These are phyloP conservation scores for Busseola fusca DNA, from an alignment of 2,888 invertebrate species.

Conservation along the genomic window DNA sequence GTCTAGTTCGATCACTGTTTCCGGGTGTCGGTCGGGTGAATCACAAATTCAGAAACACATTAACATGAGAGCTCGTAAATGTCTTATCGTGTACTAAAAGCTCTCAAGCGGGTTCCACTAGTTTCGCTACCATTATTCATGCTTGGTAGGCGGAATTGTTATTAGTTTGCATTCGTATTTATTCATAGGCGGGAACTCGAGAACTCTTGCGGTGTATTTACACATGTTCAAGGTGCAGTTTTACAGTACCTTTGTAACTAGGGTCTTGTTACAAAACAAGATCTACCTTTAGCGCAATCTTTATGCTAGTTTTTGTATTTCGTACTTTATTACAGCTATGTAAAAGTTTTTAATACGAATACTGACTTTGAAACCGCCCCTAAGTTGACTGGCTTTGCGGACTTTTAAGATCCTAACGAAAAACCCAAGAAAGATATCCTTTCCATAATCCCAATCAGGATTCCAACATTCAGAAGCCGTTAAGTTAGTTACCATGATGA, in stretches of 20 bases:
- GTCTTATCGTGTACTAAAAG: slow-evolving; percentile 30
- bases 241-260: neutral
- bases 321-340: neutral
- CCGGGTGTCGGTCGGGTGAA: slow-evolving; percentile 34
- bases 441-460: neutral
- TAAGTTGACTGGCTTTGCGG: neutral
- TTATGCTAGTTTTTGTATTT: neutral
- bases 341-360: neutral
- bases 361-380: neutral
- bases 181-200: slow-evolving; percentile 39
- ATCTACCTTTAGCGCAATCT: neutral
- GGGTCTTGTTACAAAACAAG: neutral
- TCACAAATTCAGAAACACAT: slow-evolving; percentile 41
- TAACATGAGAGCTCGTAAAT: slow-evolving; percentile 28
- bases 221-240: slow-evolving; percentile 12
- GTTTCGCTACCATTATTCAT: slow-evolving; percentile 47
- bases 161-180: slow-evolving; percentile 46
- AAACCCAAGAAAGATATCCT: neutral
- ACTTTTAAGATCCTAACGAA: too few relatives aligned
- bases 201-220: slow-evolving; percentile 22
- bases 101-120: slow-evolving; percentile 31
- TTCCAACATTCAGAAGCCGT: neutral
- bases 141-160: slow-evolving; percentile 43
- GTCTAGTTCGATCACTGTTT: slow-evolving; percentile 25
- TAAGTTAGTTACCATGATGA: too few relatives aligned